Base-by-base conservation (phyloP, 2,888 invertebrate species). In the Urechis unicinctus region DNA sequence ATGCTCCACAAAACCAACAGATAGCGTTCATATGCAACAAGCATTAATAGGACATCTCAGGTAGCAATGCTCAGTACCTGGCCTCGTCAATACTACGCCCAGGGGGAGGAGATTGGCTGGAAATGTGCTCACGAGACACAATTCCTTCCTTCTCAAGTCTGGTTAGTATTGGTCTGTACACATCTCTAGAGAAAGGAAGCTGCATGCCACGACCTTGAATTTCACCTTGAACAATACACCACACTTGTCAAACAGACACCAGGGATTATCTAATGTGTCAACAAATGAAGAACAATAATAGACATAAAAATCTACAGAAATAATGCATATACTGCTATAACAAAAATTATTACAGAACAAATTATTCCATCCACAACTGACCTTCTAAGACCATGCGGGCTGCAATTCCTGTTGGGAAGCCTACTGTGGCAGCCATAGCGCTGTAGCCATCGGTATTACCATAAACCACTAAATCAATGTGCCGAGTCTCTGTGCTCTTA, bases 331-430 rank as follows among this genome's bases (percentile, higher is more conserved):
- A 25, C 25, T 3, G n/a, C n/a, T n/a, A n/a, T n/a, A n/a, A n/a
- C n/a, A n/a, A n/a, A n/a, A n/a, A n/a, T n/a, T n/a, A n/a, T n/a
- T n/a, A n/a, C n/a, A n/a, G 1, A 13, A 26, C 1, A 28, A 28
- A n/a, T 2, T 25, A 22, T 13, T 2, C 13, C 48, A 28, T 48
- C 29, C 29, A 48, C 25, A 45, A 22, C 45, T 45, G 49, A 90
- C 95, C 96, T 78, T 95, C 93, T 17, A 98, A 81, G 59, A 98
- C 85, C 98, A 98, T 99, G 80, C 94, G 94, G 1, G 93, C 87
- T 1, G 96, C 94, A 67, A 98, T 97, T 24, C 92, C 98, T 4
- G 94, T 88, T 0, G 88, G 97, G 80, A 86, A 91, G 25, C 93
- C 93, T 6, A 94, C 93, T 6, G 91, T 89, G 70, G 88, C 85